These are phyloP conservation scores for Nycticebus coucang DNA, from an alignment of 2,113 vertebrate species.

Conservation along the genomic window DNA sequence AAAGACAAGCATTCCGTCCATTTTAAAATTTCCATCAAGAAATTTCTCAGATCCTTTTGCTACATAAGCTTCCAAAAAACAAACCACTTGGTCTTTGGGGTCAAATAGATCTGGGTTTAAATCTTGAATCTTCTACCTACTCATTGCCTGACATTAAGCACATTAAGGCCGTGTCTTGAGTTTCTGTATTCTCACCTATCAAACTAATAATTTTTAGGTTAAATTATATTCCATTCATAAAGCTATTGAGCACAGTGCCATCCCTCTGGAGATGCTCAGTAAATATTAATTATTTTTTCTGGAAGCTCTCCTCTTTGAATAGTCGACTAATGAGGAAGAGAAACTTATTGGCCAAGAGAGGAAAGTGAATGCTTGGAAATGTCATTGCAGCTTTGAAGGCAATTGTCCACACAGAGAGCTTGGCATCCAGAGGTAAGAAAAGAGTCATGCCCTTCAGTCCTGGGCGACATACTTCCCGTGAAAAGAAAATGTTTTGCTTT, in stretches of 20 bases:
- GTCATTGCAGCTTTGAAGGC: conserved; percentile 2
- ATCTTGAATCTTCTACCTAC: background rate
- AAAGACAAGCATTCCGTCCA: background rate
- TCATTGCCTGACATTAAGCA: background rate
- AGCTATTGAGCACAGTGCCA: background rate
- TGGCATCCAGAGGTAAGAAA: background rate
- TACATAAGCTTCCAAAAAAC: background rate
- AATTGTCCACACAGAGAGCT: background rate
- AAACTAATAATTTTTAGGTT: conserved; percentile 5
- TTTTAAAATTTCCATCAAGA: background rate
- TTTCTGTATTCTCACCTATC: background rate
- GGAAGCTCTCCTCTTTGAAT: conserved; percentile 22
- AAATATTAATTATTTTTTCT: conserved; percentile 65
- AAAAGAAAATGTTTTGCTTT: background rate
- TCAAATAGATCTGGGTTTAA: background rate
- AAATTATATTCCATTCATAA: conserved; percentile 27
- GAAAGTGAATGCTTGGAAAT: conserved; percentile 64
- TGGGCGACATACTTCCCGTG: background rate
- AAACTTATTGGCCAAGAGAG: conserved; percentile 46
- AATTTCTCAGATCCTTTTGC: background rate
- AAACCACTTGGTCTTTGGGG: background rate
- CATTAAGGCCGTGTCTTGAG: background rate
- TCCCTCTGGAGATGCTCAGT: background rate
- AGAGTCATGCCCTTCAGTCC: background rate
- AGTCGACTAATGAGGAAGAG: conserved; percentile 53